Conservation (phyloP, 2,113 vertebrate species). For the Neolamprologus falcicula region DNA sequence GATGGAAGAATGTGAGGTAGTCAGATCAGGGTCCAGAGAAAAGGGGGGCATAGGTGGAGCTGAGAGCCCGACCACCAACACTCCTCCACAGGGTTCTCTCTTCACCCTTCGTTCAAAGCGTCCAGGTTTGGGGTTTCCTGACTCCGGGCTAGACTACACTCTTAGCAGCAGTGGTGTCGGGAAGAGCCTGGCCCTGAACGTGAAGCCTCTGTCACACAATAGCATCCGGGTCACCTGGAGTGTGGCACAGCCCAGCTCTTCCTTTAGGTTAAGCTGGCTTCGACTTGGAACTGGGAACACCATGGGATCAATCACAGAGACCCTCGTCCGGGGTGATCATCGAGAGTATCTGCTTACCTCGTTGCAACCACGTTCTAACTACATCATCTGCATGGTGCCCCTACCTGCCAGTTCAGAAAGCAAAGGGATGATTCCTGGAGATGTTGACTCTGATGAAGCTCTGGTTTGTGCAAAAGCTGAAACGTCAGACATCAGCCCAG, state of each 20-base stretch:
- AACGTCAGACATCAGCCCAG: conserved; percentile 70
- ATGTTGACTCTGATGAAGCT: conserved; percentile 75
- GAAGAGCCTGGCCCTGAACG: conserved; percentile 82
- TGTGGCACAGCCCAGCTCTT: conserved; percentile 76
- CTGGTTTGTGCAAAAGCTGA: conserved; percentile 87
- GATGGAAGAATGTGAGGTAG: conserved; percentile 86
- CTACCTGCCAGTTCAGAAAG: conserved; percentile 73
- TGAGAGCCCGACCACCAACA: conserved; percentile 75
- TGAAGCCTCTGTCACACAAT: conserved; percentile 83
- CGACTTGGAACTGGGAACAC: conserved; percentile 79
- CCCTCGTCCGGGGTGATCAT: conserved; percentile 83
- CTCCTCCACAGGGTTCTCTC: conserved; percentile 83
- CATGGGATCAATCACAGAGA: conserved; percentile 89
- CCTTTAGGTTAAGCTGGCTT: conserved; percentile 87
- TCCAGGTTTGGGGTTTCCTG: conserved; percentile 79
- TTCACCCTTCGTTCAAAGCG: conserved; percentile 85
- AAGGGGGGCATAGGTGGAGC: conserved; percentile 44
- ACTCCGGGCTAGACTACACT: conserved; percentile 81
- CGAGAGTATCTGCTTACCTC: conserved; percentile 85
- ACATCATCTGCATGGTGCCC: conserved; percentile 88
- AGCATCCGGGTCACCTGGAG: conserved; percentile 87
- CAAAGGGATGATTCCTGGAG: conserved; percentile 68
- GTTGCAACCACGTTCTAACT: conserved; percentile 83
- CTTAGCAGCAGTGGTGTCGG: conserved; percentile 77
- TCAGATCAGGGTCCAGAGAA: conserved; percentile 52